Evolutionary conservation across 2,113 vertebrate species (phyloP).

Genomic region (Microcebus jonahi): DNA sequence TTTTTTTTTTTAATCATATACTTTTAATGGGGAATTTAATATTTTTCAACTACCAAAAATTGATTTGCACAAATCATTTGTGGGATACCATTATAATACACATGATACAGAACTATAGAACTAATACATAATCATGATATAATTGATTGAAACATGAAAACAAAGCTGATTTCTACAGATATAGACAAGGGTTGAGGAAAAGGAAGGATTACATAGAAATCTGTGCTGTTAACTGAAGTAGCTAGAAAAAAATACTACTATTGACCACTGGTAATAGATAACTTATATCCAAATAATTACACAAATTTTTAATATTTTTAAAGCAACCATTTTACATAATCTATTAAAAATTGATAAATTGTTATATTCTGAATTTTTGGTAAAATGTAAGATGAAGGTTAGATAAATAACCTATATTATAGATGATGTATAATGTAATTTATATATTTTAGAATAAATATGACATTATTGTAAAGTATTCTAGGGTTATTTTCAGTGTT

Average conservation of each 20-base stretch:
- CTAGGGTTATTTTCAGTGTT: slow-evolving; percentile 47
- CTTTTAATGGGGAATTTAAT: slow-evolving; percentile 29
- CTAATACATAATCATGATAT: neutral
- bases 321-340: slow-evolving; percentile 36
- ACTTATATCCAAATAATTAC: neutral
- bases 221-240: slow-evolving; percentile 12
- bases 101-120: neutral
- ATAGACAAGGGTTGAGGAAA: neutral
- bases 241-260: neutral
- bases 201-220: neutral
- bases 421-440: neutral
- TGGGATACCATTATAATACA: neutral
- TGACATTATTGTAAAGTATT: neutral
- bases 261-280: neutral
- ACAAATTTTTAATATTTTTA: slow-evolving; percentile 56
- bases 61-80: slow-evolving; percentile 18
- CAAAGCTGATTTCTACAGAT: neutral
- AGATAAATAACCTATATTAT: neutral
- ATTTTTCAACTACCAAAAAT: slow-evolving; percentile 16
- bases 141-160: slow-evolving; percentile 22
- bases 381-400: slow-evolving; percentile 38
- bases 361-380: slow-evolving; percentile 53
- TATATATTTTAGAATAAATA: slow-evolving; percentile 15
- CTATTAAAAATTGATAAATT: neutral
- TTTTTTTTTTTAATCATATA: too few species aligned